phyloP scores from a whole-genome alignment of 2,888 invertebrate genomes.

The Eupithecia tripunctaria region DNA sequence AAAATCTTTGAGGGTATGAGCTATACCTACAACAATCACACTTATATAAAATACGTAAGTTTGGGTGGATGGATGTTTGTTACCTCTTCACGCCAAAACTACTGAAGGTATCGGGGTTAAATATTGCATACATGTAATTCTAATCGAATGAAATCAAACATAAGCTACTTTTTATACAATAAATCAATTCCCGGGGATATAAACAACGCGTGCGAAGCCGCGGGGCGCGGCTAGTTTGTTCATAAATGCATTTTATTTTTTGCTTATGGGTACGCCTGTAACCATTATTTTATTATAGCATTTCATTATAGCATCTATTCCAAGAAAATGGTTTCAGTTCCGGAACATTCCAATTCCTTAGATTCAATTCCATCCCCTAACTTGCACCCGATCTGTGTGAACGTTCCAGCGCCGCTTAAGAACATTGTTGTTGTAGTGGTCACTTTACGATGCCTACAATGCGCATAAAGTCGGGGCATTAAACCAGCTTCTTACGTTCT shows the following conservation, averaged over 20 bases:
- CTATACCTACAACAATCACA: not conserved
- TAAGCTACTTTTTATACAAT: too few species aligned
- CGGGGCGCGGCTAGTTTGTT: too few species aligned
- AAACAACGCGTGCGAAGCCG: too few species aligned
- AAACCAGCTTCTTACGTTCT: slow-evolving; percentile 16
- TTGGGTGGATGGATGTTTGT: too few species aligned
- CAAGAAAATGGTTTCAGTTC: not conserved
- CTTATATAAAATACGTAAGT: too few species aligned
- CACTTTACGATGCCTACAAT: slow-evolving; percentile 24
- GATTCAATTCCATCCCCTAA: slow-evolving; percentile 6
- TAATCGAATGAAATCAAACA: too few species aligned
- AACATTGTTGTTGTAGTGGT: slow-evolving; percentile 33
- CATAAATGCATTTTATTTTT: not conserved
- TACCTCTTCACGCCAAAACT: too few species aligned
- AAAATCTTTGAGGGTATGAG: too few species aligned
- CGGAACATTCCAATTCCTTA: not conserved
- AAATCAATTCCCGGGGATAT: too few species aligned
- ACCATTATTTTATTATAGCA: not conserved
- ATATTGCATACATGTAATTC: too few species aligned
- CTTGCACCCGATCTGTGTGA: slow-evolving; percentile 13
- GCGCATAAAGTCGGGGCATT: slow-evolving; percentile 27
- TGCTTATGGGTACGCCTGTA: not conserved
- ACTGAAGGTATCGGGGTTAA: too few species aligned
- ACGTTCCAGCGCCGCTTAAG: slow-evolving; percentile 24
- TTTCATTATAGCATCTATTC: not conserved